Percentiles rank a stretch among this genome's conserved stretches.
phyloP scores from a whole-genome alignment of 1,140 invertebrate genomes.

The Lysiphlebus fabarum region DNA sequence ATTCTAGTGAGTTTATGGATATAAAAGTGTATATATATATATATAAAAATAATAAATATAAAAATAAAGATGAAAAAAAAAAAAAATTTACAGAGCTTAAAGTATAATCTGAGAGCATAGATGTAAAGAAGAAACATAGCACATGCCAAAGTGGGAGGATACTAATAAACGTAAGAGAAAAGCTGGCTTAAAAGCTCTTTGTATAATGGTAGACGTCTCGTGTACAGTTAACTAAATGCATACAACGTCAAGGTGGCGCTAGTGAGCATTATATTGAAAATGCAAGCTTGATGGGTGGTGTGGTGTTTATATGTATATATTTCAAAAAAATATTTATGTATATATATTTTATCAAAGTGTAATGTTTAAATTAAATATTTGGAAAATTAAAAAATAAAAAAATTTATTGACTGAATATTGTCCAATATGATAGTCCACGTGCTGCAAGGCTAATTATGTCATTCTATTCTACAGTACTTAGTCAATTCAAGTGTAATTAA shows the following conservation, averaged over 20 bases:
- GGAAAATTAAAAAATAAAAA: too few relatives aligned
- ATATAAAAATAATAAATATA: constrained; percentile 4
- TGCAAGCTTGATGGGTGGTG: too few relatives aligned
- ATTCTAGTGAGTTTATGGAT: too few relatives aligned
- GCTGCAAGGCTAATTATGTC: constrained; percentile 20
- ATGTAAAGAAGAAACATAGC: constrained; percentile 29
- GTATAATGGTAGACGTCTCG: constrained; percentile 35
- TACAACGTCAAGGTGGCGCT: too few relatives aligned
- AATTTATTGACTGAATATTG: too few relatives aligned
- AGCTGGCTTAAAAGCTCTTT: constrained; percentile 41
- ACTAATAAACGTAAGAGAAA: constrained; percentile 42
- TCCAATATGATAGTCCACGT: not conserved
- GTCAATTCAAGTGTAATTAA: constrained; percentile 23
- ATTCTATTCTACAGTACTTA: constrained; percentile 23
- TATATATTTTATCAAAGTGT: too few relatives aligned
- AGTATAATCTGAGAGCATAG: constrained; percentile 5
- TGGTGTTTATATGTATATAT: too few relatives aligned
- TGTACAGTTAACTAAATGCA: not conserved
- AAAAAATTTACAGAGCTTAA: constrained; percentile 20
- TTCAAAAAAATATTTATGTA: too few relatives aligned
- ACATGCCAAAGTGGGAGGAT: constrained; percentile 34
- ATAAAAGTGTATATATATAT: constrained; percentile 6
- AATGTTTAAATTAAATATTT: too few relatives aligned
- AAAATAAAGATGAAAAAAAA: constrained; percentile 9
- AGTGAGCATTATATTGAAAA: too few relatives aligned